A percentile compares a stretch with the other conserved stretches of the same genome.
Evolutionary conservation across 2,113 vertebrate genomes (phyloP).

Genomic region (Phalacrocorax carbo): DNA sequence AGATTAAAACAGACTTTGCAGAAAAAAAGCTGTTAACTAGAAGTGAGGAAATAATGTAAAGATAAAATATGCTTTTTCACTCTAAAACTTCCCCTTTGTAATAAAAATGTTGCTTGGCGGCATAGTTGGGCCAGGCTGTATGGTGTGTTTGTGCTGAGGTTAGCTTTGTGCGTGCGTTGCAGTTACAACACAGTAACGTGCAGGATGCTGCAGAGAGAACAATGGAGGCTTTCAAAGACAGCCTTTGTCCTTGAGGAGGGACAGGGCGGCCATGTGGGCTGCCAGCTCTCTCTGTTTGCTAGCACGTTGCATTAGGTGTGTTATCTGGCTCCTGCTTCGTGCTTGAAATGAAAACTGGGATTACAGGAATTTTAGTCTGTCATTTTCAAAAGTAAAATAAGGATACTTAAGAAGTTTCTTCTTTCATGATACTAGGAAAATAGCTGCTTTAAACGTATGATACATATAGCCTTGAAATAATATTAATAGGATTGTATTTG

Average conservation of each 20-base stretch:
- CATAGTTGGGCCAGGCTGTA: neutral
- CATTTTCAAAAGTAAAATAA: neutral
- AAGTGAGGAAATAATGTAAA: neutral
- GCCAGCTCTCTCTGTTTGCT: neutral
- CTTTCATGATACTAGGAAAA: neutral
- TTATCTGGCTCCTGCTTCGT: neutral
- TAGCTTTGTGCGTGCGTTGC: neutral
- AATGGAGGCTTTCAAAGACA: neutral
- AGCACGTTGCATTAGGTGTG: neutral
- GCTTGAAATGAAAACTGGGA: neutral
- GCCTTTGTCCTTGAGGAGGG: neutral
- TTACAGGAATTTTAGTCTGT: neutral
- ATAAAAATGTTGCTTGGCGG: neutral
- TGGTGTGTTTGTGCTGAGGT: rapidly evolving
- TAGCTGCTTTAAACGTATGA: neutral
- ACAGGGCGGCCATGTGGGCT: rapidly evolving
- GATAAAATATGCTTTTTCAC: neutral
- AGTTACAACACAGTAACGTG: too few relatives aligned
- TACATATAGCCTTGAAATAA: neutral
- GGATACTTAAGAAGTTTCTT: neutral
- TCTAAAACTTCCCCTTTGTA: neutral
- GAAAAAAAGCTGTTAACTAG: neutral
- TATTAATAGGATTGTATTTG: neutral
- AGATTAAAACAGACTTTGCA: neutral
- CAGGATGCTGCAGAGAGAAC: neutral